Conservation (phyloP, 2,797 vertebrate species). For the Pangasius larnaudii region DNA sequence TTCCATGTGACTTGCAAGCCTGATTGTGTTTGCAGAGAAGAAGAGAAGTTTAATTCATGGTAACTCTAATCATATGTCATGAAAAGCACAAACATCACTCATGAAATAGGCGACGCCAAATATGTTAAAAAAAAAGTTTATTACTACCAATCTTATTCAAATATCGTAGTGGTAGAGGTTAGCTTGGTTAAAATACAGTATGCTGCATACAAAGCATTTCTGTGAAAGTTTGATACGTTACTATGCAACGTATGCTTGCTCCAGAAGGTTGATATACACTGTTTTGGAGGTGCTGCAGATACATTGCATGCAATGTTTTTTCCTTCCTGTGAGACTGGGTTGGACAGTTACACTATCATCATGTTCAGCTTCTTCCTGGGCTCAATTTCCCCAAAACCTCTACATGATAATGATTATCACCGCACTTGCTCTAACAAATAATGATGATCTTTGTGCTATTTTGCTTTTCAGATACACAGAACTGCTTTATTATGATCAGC, state of each 20-base stretch:
- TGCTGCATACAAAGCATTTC: background rate
- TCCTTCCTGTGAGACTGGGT: background rate
- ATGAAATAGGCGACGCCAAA: background rate
- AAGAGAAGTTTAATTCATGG: background rate
- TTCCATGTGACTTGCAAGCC: background rate
- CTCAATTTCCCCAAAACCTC: conserved; percentile 7
- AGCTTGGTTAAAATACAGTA: background rate
- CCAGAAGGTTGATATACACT: background rate
- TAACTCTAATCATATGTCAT: background rate
- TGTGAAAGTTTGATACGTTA: background rate
- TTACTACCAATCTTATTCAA: background rate
- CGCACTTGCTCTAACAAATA: conserved; percentile 23
- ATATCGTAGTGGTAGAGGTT: background rate
- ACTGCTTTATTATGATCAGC: conserved; percentile 30
- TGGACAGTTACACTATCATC: conserved; percentile 3
- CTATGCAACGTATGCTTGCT: background rate
- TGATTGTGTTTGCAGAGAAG: background rate
- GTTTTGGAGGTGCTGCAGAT: background rate
- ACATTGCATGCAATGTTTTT: background rate
- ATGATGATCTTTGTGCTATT: conserved; percentile 30
- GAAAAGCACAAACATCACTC: background rate
- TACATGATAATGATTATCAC: conserved; percentile 29
- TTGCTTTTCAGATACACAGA: conserved; percentile 15
- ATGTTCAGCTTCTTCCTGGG: conserved; percentile 19
- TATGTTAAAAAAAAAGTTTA: background rate